Conservation (phyloP, 2,888 invertebrate species). For the Synergus laeviventris region DNA sequence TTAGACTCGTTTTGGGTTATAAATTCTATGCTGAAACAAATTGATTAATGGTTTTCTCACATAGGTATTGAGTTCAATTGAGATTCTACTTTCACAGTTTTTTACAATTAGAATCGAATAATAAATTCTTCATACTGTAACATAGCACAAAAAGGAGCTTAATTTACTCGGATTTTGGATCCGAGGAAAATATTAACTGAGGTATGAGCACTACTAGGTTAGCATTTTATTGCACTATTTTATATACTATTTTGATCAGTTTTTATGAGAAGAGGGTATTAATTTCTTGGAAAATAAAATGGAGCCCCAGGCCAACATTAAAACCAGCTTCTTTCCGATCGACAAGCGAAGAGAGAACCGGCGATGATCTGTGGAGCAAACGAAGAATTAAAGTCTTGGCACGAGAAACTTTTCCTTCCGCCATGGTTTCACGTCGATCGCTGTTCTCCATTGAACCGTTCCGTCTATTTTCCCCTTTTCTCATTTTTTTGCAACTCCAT, state of each 20-base stretch:
- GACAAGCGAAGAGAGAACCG: constrained; percentile 13
- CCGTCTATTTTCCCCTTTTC: constrained; percentile 18
- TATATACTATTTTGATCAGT: too few species aligned
- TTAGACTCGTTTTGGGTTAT: neutral
- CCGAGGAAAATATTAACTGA: too few species aligned
- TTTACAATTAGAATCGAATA: too few species aligned
- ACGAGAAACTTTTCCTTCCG: constrained; percentile 36
- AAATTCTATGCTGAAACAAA: neutral
- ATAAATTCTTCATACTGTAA: too few species aligned
- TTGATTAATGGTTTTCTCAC: constrained; percentile 9
- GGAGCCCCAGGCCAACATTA: neutral
- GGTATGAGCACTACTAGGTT: too few species aligned
- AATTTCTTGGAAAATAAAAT: constrained; percentile 10
- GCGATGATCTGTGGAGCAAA: constrained; percentile 24
- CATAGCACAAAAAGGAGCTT: too few species aligned
- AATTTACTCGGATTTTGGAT: too few species aligned
- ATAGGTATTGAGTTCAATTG: neutral
- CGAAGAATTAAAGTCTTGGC: constrained; percentile 9
- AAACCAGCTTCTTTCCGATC: neutral
- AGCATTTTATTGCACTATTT: too few species aligned
- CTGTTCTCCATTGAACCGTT: constrained; percentile 36
- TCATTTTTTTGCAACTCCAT: constrained; percentile 22
- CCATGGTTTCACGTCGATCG: constrained; percentile 34
- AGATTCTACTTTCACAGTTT: neutral
- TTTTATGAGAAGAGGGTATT: neutral